These are phyloP conservation scores for Caenorhabditis tropicalis DNA, from an alignment of 1,140 invertebrate genomes.

Conservation along the genomic window DNA sequence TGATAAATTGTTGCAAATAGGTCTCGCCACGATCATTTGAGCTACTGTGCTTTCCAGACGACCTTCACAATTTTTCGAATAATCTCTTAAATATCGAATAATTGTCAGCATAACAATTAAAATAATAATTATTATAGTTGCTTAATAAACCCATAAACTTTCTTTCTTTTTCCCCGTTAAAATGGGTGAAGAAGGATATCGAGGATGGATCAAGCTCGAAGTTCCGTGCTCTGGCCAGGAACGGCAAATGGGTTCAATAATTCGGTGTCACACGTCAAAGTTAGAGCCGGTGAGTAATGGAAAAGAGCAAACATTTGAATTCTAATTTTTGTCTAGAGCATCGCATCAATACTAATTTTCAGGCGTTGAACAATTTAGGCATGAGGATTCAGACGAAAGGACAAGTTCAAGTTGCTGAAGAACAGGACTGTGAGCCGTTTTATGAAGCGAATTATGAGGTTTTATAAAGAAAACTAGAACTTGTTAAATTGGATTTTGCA, in stretches of 20 bases:
- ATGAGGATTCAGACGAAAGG: conserved; percentile 1
- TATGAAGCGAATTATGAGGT: conserved; percentile 29
- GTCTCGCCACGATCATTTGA: too few species aligned
- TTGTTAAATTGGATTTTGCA: neutral
- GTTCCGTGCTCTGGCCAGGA: neutral
- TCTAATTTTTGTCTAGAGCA: too few species aligned
- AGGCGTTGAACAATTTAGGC: neutral
- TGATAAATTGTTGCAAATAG: too few species aligned
- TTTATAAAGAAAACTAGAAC: neutral
- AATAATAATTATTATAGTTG: too few species aligned
- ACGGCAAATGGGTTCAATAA: neutral
- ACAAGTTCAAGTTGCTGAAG: neutral
- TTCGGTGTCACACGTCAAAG: neutral
- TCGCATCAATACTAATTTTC: too few species aligned
- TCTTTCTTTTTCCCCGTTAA: too few species aligned
- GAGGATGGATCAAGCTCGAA: conserved; percentile 34
- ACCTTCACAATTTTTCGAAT: too few species aligned
- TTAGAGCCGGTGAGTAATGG: neutral
- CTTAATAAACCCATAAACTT: too few species aligned
- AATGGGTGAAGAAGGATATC: conserved; percentile 24
- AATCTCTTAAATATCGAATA: too few species aligned
- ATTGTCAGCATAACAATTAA: too few species aligned
- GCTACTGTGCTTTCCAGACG: too few species aligned
- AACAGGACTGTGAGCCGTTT: conserved; percentile 28
- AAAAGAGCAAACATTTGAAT: too few species aligned